phyloP scores from a whole-genome alignment of 2,888 invertebrate genomes.

The Drosophila lacicola region DNA sequence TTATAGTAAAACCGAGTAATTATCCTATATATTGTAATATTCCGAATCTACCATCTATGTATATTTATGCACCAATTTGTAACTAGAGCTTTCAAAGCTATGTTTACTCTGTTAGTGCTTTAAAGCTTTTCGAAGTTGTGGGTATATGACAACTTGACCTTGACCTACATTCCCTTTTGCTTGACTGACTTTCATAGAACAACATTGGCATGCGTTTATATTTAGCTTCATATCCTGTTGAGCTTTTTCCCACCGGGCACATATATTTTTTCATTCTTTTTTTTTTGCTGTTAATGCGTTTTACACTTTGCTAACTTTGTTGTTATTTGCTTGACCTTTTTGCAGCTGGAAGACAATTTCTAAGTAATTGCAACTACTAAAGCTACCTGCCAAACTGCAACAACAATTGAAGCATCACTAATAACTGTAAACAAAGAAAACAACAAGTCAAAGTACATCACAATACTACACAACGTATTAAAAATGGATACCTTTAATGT shows the following conservation, averaged over 20 bases:
- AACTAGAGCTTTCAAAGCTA: neutral
- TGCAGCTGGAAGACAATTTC: slow-evolving; percentile 14
- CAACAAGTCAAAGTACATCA: slow-evolving; percentile 49
- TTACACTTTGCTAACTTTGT: neutral
- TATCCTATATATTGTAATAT: no score
- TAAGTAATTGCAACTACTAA: slow-evolving; percentile 25
- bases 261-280: neutral
- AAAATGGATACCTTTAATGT: slow-evolving; percentile 77
- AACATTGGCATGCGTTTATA: slow-evolving; percentile 6
- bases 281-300: neutral
- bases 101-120: neutral
- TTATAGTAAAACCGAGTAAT: no score
- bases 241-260: neutral
- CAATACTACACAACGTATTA: slow-evolving; percentile 34
- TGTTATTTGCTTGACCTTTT: slow-evolving; percentile 10
- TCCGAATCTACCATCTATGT: neutral
- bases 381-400: slow-evolving; percentile 17
- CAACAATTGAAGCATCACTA: slow-evolving; percentile 20
- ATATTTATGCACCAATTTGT: neutral
- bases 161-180: slow-evolving; percentile 49
- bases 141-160: slow-evolving; percentile 47
- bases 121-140: slow-evolving; percentile 9
- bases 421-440: slow-evolving; percentile 5
- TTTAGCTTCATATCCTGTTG: neutral
- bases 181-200: slow-evolving; percentile 15